Evolutionary conservation across 2,888 invertebrate species (phyloP), one percentile per base, ranked within the genome.

Genomic region (Drosophila stalkeri): DNA sequence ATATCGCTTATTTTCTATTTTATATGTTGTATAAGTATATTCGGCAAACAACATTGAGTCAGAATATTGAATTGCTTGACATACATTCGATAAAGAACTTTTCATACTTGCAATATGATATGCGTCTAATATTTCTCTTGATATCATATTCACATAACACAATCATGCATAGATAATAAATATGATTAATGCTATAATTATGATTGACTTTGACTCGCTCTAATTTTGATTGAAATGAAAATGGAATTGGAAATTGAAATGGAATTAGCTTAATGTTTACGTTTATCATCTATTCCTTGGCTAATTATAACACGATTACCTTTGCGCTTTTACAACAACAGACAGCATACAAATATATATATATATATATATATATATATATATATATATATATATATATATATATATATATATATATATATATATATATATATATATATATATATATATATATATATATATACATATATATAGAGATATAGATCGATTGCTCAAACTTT

Each of bases 401-500:
- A 18, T 20, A 11, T 18, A 18, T 18, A 41, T n/a, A 27, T 27
- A 20, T 14, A 18, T 1, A 18, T 3, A 12, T 20, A 20, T 18
- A 43, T 43, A 9, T 4, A 20, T 44, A 44, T 20, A 18, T 20
- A 11, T 18, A 18, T 18, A 41, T n/a, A 27, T 27, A 20, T 14
- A 18, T 1, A 18, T 3, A 12, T 20, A 20, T 18, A 43, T 43
- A 9, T 4, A 20, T 44, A 44, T 20, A 18, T 20, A 11, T 18
- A 18, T 18, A 41, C 8, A 27, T 27, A 11, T 43, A 46, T 2
- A 39, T 8, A 11, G 23, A 33, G 14, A 11, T 31, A 39, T 49
- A 73, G 23, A 55, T 73, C 35, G 51, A 52, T 73, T 71, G 43
- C 51, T 35, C 46, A 47, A 47, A 18, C 43, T 70, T 55, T 11